Conservation (phyloP, 2,888 invertebrate genomes). For the Leucozona laternaria region DNA sequence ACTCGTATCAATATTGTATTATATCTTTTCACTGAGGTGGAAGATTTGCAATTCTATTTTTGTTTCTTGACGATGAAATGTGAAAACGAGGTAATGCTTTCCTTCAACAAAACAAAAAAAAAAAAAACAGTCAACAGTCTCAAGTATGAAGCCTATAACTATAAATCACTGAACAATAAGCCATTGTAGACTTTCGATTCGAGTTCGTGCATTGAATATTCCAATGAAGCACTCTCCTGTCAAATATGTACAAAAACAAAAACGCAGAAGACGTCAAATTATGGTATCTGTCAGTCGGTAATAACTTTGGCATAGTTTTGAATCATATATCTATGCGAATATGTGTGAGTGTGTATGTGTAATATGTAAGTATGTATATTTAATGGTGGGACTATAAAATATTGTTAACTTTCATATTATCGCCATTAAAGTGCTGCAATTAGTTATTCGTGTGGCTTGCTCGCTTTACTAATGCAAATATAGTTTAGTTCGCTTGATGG, state of each 20-base stretch:
- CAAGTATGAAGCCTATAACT: constrained; percentile 11
- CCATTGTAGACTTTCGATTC: constrained; percentile 61
- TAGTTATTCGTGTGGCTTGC: constrained; percentile 61
- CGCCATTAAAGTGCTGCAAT: constrained; percentile 65
- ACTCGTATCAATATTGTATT: neutral
- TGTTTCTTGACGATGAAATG: constrained; percentile 8
- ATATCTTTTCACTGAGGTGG: neutral
- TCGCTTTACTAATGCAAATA: constrained; percentile 53
- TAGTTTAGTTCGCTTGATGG: constrained; percentile 51
- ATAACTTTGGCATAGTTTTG: constrained; percentile 64
- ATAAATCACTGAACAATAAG: constrained; percentile 61
- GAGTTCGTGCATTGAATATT: constrained; percentile 67
- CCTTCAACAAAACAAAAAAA: neutral
- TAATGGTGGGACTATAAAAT: constrained; percentile 35
- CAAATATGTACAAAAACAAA: constrained; percentile 16
- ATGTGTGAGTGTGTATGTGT: constrained; percentile 2
- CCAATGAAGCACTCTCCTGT: constrained; percentile 36
- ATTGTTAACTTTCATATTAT: constrained; percentile 68
- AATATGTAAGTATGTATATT: neutral
- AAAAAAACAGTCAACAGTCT: constrained; percentile 9
- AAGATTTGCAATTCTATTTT: constrained; percentile 19
- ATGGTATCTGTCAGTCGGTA: constrained; percentile 65
- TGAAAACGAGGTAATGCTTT: constrained; percentile 30
- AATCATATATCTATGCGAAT: constrained; percentile 21
- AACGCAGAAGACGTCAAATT: constrained; percentile 47